Percentiles rank a stretch among this genome's conserved stretches.
These are phyloP conservation scores for Luscinia megarhynchos DNA, from an alignment of 2,797 vertebrate species.

Conservation along the genomic window DNA sequence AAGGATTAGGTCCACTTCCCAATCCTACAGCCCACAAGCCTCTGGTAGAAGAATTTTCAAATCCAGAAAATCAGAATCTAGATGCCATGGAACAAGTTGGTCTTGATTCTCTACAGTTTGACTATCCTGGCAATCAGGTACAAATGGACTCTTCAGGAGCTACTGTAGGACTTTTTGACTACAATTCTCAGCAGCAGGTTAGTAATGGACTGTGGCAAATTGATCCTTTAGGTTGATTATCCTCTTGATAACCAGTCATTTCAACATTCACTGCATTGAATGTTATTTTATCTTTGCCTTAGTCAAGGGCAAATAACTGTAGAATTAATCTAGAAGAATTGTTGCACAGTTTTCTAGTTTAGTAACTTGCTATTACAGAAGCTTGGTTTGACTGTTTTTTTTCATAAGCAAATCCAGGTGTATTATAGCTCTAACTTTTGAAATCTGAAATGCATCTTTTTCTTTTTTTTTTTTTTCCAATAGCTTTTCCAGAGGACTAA, in stretches of 20 bases:
- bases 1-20: slow-evolving; percentile 91
- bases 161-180: slow-evolving; percentile 95
- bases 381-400: not conserved
- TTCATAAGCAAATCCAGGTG: not conserved
- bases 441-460: not conserved
- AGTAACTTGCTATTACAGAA: not conserved
- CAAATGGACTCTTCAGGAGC: slow-evolving; percentile 96
- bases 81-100: slow-evolving; percentile 95
- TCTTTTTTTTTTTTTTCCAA: not conserved
- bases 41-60: slow-evolving; percentile 91
- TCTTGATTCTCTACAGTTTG: slow-evolving; percentile 95
- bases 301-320: not conserved
- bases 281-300: not conserved
- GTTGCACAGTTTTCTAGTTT: not conserved
- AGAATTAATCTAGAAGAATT: not conserved
- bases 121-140: slow-evolving; percentile 96
- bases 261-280: not conserved
- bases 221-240: not conserved
- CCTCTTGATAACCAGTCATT: not conserved
- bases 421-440: not conserved
- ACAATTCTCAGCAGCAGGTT: slow-evolving; percentile 94
- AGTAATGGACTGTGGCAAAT: not conserved
- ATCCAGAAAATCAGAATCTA: slow-evolving; percentile 92
- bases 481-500: slow-evolving; percentile 97
- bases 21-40: slow-evolving; percentile 87